These are phyloP conservation scores for Natrix natrix DNA, from an alignment of 2,797 vertebrate species.

Conservation along the genomic window DNA sequence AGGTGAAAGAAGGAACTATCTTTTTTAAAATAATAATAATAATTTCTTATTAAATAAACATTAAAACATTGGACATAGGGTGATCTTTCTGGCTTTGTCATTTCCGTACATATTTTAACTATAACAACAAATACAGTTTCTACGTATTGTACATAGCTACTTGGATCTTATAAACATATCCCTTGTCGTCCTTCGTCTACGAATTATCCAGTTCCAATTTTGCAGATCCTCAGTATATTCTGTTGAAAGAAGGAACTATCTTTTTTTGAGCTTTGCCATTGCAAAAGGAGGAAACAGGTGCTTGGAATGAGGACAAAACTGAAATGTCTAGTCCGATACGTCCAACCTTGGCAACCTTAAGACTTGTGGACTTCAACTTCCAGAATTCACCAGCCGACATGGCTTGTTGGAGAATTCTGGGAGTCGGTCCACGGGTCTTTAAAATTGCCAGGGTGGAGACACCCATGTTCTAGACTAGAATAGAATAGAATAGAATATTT, in stretches of 20 bases:
- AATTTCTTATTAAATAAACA: too few relatives aligned
- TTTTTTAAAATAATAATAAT: neutral
- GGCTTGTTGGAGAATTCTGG: neutral
- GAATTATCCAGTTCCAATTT: too few relatives aligned
- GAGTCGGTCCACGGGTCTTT: neutral
- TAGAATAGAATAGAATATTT: too few relatives aligned
- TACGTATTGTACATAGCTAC: too few relatives aligned
- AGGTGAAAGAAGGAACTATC: neutral
- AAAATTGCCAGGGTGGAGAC: neutral
- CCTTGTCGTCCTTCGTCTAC: too few relatives aligned
- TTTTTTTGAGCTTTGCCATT: neutral
- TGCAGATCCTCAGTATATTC: too few relatives aligned
- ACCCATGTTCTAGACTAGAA: neutral
- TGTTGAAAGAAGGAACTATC: neutral
- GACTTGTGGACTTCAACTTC: neutral
- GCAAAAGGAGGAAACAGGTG: neutral
- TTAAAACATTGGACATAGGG: too few relatives aligned
- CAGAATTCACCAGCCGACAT: neutral
- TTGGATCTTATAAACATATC: too few relatives aligned
- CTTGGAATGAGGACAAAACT: neutral
- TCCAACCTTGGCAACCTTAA: neutral
- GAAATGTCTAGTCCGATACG: neutral
- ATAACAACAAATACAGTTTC: too few relatives aligned
- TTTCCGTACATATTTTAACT: too few relatives aligned
- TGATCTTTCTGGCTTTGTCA: too few relatives aligned